Percentiles rank a stretch among this genome's conserved stretches.
phyloP scores from a whole-genome alignment of 2,797 vertebrate genomes.

The Vespertilio murinus region DNA sequence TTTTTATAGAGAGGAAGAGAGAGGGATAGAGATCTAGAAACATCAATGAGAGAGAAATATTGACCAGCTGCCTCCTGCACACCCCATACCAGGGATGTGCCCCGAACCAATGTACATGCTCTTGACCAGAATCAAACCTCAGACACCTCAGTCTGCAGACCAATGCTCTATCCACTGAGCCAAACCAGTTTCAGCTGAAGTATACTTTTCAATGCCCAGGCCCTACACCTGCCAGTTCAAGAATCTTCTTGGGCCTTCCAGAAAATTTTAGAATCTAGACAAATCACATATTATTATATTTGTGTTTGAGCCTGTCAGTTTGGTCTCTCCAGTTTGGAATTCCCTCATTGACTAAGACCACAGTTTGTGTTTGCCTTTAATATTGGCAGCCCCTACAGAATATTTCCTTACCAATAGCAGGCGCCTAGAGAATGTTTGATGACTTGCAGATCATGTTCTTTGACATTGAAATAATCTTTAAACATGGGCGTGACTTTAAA shows the following conservation, averaged over 20 bases:
- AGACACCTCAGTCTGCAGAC: too few species aligned
- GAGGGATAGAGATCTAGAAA: too few species aligned
- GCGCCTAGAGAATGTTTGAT: background rate
- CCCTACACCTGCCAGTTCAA: background rate
- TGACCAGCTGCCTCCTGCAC: too few species aligned
- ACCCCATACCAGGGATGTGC: too few species aligned
- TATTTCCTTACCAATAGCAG: background rate
- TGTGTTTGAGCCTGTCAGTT: background rate
- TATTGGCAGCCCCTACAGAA: background rate
- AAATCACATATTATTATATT: background rate
- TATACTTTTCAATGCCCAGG: background rate
- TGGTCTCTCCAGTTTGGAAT: background rate
- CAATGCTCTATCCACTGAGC: too few species aligned
- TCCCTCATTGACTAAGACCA: background rate
- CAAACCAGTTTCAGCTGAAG: background rate
- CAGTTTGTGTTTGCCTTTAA: background rate
- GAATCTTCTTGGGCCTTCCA: background rate
- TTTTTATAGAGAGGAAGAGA: too few species aligned
- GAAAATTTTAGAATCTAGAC: slow-evolving; percentile 6
- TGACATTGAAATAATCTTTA: background rate
- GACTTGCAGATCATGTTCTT: background rate
- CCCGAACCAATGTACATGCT: too few species aligned
- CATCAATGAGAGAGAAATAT: too few species aligned
- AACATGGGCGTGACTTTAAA: background rate
- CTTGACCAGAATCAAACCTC: too few species aligned